A percentile compares a stretch with the other conserved stretches of the same genome.
phyloP scores from a whole-genome alignment of 2,797 vertebrate genomes.

The Gorsachius magnificus region DNA sequence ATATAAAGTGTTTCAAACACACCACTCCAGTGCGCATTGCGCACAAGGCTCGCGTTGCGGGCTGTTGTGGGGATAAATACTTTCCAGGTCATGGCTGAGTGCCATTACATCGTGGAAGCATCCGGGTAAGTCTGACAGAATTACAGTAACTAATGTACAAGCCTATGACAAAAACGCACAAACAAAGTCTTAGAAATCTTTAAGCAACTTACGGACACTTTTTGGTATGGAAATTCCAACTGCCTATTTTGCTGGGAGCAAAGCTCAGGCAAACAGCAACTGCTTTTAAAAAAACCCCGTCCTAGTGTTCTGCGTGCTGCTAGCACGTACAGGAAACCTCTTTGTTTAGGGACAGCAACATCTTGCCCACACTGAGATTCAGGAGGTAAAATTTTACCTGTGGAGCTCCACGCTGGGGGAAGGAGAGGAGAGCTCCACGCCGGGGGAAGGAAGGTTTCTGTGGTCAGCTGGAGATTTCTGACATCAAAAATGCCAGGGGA shows the following conservation, averaged over 20 bases:
- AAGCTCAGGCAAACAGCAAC: not conserved
- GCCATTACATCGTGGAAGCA: not conserved
- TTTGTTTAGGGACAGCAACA: not conserved
- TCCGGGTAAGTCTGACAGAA: not conserved
- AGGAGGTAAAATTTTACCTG: not conserved
- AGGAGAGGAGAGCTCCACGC: not conserved
- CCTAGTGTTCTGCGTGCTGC: not conserved
- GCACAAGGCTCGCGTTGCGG: rapidly evolving
- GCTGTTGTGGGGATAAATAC: not conserved
- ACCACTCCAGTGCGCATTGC: rapidly evolving
- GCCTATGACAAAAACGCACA: not conserved
- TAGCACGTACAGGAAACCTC: not conserved
- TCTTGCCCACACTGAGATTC: not conserved
- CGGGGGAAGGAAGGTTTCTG: not conserved
- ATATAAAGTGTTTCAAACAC: not conserved
- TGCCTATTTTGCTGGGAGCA: not conserved
- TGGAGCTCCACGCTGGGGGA: not conserved
- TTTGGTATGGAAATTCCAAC: not conserved
- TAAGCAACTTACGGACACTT: not conserved
- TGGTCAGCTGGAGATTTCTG: not conserved
- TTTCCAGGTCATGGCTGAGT: not conserved
- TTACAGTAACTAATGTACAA: not conserved
- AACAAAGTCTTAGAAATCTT: not conserved
- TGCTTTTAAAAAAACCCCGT: not conserved
- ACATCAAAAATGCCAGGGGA: not conserved